phyloP scores from a whole-genome alignment of 2,888 invertebrate species.

The Leptinotarsa haldemani region DNA sequence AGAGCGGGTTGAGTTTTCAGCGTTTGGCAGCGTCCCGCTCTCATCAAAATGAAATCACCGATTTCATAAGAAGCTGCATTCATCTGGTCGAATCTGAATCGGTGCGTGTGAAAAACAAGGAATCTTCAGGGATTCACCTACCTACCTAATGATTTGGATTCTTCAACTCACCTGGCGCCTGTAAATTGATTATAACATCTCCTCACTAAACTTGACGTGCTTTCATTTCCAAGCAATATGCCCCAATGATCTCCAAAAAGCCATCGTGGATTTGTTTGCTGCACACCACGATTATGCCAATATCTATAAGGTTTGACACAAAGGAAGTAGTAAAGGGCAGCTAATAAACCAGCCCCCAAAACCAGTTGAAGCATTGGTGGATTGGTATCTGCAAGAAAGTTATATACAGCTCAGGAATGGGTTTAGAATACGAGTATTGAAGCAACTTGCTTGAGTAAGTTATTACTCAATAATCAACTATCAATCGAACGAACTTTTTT shows the following conservation, averaged over 20 bases:
- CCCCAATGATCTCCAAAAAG: conserved; percentile 48
- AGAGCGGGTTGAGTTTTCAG: too few species aligned
- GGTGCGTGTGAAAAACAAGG: too few species aligned
- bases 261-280: conserved; percentile 42
- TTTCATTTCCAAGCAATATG: conserved; percentile 38
- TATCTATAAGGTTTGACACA: conserved; percentile 38
- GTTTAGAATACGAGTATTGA: too few species aligned
- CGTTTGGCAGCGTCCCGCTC: too few species aligned
- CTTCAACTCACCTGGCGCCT: conserved; percentile 39
- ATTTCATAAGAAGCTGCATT: too few species aligned
- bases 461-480: too few species aligned
- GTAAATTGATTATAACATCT: conserved; percentile 46
- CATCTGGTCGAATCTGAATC: too few species aligned
- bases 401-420: not conserved
- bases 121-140: too few species aligned
- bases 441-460: too few species aligned
- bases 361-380: conserved; percentile 30
- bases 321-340: conserved; percentile 30
- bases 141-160: too few species aligned
- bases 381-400: not conserved
- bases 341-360: conserved; percentile 19
- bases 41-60: too few species aligned
- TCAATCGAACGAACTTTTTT: too few species aligned
- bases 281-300: conserved; percentile 44
- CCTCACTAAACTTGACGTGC: conserved; percentile 39